Evolutionary conservation across 1,140 invertebrate genomes (phyloP).

Genomic region (Caenorhabditis latens): DNA sequence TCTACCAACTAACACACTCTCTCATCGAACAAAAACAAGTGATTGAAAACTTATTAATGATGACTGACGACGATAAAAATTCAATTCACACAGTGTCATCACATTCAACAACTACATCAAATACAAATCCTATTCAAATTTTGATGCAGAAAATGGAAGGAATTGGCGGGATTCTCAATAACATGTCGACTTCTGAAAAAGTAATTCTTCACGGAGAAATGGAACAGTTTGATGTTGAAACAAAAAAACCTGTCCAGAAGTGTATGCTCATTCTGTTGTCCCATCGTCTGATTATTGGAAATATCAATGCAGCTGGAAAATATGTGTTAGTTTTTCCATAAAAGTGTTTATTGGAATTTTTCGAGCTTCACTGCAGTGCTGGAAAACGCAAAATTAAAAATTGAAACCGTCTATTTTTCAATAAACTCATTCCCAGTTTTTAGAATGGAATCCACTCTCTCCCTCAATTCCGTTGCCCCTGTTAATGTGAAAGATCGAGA

Average conservation of each 20-base stretch:
- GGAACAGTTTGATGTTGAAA: constrained; percentile 71
- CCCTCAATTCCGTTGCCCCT: constrained; percentile 90
- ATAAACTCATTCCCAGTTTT: constrained; percentile 79
- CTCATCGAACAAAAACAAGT: constrained; percentile 92
- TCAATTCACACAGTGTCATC: constrained; percentile 79
- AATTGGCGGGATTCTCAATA: constrained; percentile 75
- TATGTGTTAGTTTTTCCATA: constrained; percentile 55
- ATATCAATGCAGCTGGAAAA: constrained; percentile 59
- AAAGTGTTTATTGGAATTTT: constrained; percentile 42
- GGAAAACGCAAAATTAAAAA: constrained; percentile 77
- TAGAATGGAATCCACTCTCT: constrained; percentile 90
- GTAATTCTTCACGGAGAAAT: constrained; percentile 74
- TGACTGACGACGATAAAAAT: constrained; percentile 81
- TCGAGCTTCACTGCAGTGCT: too few species aligned
- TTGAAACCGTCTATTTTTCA: background rate
- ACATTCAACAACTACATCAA: constrained; percentile 68
- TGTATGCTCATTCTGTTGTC: constrained; percentile 71
- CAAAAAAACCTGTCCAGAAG: constrained; percentile 70
- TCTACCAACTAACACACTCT: constrained; percentile 96
- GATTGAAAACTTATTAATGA: constrained; percentile 85
- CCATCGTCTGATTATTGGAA: constrained; percentile 72
- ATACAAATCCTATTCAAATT: constrained; percentile 81
- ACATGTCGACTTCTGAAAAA: constrained; percentile 69
- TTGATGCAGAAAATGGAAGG: constrained; percentile 80
- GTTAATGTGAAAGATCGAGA: constrained; percentile 89